A percentile compares a stretch with the other conserved stretches of the same genome.
phyloP scores from a whole-genome alignment of 2,113 vertebrate genomes.

The Erythrocercus mccallii region DNA sequence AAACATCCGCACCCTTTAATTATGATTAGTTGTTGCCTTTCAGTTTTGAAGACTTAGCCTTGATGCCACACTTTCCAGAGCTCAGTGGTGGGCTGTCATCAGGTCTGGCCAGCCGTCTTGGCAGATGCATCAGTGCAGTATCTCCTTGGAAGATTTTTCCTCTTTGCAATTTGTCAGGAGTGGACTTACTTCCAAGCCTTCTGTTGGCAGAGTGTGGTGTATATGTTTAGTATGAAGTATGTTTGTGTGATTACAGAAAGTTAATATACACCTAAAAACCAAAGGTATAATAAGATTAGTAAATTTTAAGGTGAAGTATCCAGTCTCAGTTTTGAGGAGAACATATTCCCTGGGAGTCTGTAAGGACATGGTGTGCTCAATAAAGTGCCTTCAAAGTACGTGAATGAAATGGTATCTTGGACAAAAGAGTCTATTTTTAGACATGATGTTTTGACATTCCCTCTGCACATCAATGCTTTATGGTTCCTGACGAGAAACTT shows the following conservation, averaged over 20 bases:
- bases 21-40: neutral
- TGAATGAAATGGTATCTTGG: neutral
- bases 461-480: neutral
- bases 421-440: neutral
- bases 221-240: neutral
- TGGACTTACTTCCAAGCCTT: neutral
- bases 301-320: neutral
- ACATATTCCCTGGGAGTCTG: neutral
- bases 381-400: neutral
- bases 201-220: neutral
- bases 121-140: neutral
- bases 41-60: neutral
- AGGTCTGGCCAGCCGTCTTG: neutral
- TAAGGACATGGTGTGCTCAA: neutral
- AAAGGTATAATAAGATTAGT: neutral
- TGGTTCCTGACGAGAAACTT: conserved; percentile 32
- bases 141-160: neutral
- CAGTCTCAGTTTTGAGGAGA: neutral
- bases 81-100: neutral
- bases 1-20: neutral
- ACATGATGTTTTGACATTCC: neutral
- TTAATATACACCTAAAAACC: neutral
- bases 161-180: neutral
- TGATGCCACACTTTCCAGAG: neutral
- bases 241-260: neutral